A percentile compares a stretch with the other conserved stretches of the same genome.
Conservation (phyloP, 2,113 vertebrate species). For the Myotis brandtii region DNA sequence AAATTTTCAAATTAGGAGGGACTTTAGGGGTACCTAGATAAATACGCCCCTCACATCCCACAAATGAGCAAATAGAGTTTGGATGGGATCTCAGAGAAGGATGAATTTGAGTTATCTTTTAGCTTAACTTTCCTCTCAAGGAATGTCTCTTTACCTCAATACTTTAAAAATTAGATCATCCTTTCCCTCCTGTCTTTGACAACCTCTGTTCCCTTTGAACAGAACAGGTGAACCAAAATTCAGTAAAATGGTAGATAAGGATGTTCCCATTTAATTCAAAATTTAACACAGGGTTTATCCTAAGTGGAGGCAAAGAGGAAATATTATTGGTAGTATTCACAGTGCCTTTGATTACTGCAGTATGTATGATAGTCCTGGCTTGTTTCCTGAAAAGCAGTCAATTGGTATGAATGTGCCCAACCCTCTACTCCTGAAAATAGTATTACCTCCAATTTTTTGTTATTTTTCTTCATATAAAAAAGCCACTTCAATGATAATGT, state of each 20-base stretch:
- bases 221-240: background rate
- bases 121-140: background rate
- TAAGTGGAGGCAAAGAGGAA: background rate
- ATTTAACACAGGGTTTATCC: background rate
- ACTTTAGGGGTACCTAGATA: background rate
- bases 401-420: background rate
- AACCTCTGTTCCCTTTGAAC: background rate
- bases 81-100: background rate
- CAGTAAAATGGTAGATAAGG: background rate
- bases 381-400: background rate
- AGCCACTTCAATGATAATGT: background rate
- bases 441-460: background rate
- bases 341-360: background rate
- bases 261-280: background rate
- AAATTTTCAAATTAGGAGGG: background rate
- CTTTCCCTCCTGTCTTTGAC: background rate
- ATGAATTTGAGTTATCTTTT: background rate
- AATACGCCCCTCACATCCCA: background rate
- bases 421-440: background rate
- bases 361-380: background rate
- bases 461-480: background rate
- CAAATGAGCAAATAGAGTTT: background rate
- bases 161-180: background rate
- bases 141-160: background rate
- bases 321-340: background rate